Conservation (phyloP, 2,113 vertebrate species). For the Gnathonemus echidnorhynchus region DNA sequence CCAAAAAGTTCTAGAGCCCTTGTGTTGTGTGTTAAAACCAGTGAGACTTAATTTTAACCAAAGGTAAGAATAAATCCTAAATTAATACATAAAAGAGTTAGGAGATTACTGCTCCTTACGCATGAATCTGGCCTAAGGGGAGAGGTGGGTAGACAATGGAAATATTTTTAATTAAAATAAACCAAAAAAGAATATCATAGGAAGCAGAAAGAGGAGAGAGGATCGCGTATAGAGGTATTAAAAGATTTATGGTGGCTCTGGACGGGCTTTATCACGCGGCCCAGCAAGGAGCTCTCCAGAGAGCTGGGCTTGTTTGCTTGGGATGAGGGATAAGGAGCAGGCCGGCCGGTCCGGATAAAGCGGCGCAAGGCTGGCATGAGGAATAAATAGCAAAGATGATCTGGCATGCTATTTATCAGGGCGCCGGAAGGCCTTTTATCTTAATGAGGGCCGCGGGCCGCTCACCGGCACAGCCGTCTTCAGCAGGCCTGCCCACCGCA, state of each 20-base stretch:
- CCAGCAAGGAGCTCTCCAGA: not conserved
- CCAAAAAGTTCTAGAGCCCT: not conserved
- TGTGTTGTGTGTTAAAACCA: not conserved
- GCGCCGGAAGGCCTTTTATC: constrained; percentile 29
- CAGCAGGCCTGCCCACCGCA: not conserved
- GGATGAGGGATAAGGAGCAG: constrained; percentile 30
- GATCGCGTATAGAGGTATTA: constrained; percentile 7
- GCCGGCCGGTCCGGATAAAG: constrained; percentile 26
- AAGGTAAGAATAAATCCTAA: not conserved
- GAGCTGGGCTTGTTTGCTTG: constrained; percentile 24
- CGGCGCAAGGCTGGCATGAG: constrained; percentile 6
- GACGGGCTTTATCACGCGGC: constrained; percentile 15
- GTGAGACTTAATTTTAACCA: not conserved
- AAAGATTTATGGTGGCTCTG: constrained; percentile 22
- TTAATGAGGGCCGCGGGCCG: constrained; percentile 37
- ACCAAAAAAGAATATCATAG: not conserved
- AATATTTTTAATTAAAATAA: constrained; percentile 1
- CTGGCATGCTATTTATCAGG: constrained; percentile 25
- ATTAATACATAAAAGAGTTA: not conserved
- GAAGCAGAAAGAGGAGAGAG: not conserved
- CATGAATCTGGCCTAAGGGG: not conserved
- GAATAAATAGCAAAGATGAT: constrained; percentile 37
- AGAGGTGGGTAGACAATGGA: not conserved
- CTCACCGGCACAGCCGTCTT: constrained; percentile 28
- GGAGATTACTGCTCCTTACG: not conserved